These are phyloP conservation scores for Pentalonia nigronervosa DNA, from an alignment of 1,140 invertebrate species.

Conservation along the genomic window DNA sequence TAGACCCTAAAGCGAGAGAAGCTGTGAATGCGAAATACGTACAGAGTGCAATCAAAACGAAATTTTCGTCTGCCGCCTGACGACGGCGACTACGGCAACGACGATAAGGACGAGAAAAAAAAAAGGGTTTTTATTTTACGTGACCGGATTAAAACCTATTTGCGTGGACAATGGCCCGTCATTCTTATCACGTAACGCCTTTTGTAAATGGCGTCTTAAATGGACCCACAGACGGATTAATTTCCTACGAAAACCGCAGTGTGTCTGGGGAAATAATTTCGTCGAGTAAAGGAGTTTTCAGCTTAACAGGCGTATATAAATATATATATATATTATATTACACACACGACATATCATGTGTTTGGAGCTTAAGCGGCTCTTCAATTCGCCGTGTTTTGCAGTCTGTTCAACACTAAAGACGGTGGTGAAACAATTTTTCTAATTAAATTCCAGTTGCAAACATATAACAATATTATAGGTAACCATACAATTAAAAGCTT, in stretches of 20 bases:
- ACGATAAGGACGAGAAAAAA: conserved; percentile 33
- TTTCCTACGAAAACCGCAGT: conserved; percentile 51
- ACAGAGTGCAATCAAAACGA: conserved; percentile 56
- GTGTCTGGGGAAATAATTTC: conserved; percentile 43
- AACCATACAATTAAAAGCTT: neutral
- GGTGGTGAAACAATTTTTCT: neutral
- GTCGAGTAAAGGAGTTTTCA: conserved; percentile 24
- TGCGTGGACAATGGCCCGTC: conserved; percentile 50
- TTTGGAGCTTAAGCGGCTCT: conserved; percentile 17
- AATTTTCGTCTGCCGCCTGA: conserved; percentile 51
- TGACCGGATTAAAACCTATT: conserved; percentile 56
- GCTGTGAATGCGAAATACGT: conserved; percentile 50
- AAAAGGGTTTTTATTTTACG: conserved; percentile 55
- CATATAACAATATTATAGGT: neutral
- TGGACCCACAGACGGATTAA: conserved; percentile 45
- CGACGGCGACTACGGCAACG: neutral
- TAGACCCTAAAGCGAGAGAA: conserved; percentile 30
- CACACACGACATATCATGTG: conserved; percentile 18
- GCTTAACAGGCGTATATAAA: neutral
- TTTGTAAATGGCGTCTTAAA: conserved; percentile 56
- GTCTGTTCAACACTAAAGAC: neutral
- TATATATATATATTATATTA: neutral
- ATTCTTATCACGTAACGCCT: conserved; percentile 54
- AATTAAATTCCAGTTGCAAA: neutral
- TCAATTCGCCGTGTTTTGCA: neutral